These are phyloP conservation scores for Protodeltote pygarga DNA, from an alignment of 2,888 invertebrate species.

Conservation along the genomic window DNA sequence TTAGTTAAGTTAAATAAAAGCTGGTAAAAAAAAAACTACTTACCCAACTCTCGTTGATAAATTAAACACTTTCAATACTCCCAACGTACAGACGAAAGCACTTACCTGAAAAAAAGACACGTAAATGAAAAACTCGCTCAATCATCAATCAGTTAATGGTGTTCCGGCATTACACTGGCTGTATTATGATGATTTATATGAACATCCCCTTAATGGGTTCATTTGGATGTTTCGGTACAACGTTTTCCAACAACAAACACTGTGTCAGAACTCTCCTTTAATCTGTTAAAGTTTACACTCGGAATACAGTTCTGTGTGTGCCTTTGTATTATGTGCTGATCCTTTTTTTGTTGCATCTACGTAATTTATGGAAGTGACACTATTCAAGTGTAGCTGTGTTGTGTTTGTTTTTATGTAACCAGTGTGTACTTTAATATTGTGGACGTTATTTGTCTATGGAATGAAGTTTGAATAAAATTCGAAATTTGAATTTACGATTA, in stretches of 20 bases:
- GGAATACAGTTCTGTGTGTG: constrained; percentile 9
- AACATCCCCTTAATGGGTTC: constrained; percentile 52
- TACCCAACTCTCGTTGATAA: constrained; percentile 32
- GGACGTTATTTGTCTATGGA: no score
- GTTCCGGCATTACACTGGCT: constrained; percentile 34
- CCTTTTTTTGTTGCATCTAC: constrained; percentile 41
- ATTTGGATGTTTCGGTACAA: constrained; percentile 46
- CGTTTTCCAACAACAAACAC: constrained; percentile 36
- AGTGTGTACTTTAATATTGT: no score
- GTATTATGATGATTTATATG: constrained; percentile 61
- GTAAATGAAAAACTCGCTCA: constrained; percentile 58
- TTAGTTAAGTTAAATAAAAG: no score
- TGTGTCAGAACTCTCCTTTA: constrained; percentile 21
- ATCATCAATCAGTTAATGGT: constrained; percentile 67
- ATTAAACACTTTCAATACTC: constrained; percentile 34
- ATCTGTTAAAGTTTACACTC: constrained; percentile 11
- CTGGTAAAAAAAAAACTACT: constrained; percentile 13
- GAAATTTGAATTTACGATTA: no score
- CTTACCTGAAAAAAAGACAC: constrained; percentile 59
- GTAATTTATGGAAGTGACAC: constrained; percentile 48
- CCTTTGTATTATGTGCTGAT: constrained; percentile 18
- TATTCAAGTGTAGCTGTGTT: constrained; percentile 33
- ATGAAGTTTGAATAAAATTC: no score
- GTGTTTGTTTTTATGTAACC: constrained; percentile 12
- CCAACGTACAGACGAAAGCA: constrained; percentile 44